Percentiles rank a stretch among this genome's conserved stretches.
Conservation (phyloP, 2,888 invertebrate species). For the Clivina fossor region DNA sequence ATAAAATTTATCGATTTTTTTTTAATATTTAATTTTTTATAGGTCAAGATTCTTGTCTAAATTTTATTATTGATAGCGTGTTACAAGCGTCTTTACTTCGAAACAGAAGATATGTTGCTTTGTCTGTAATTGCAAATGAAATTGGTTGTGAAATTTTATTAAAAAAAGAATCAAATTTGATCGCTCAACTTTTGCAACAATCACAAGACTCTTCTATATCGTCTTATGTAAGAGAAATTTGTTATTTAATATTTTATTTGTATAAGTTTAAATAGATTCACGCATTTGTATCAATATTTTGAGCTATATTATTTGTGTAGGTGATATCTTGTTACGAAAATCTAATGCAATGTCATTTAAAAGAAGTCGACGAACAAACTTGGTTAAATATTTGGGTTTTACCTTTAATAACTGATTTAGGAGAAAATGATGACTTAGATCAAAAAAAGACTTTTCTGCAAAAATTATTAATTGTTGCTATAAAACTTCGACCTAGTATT, state of each 20-base stretch:
- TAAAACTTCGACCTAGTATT: constrained; percentile 48
- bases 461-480: constrained; percentile 48
- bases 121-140: constrained; percentile 42
- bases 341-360: constrained; percentile 56
- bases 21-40: constrained; percentile 22
- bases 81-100: constrained; percentile 37
- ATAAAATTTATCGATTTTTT: background rate
- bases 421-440: constrained; percentile 21
- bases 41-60: constrained; percentile 38
- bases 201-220: constrained; percentile 50
- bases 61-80: constrained; percentile 40
- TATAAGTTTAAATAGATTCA: background rate
- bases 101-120: constrained; percentile 39
- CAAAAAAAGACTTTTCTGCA: constrained; percentile 48
- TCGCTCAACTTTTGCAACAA: constrained; percentile 48
- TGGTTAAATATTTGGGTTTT: constrained; percentile 59
- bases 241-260: background rate
- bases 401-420: constrained; percentile 40
- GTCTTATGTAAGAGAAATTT: constrained; percentile 50
- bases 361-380: constrained; percentile 47
- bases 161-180: constrained; percentile 48
- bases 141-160: constrained; percentile 50
- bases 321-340: constrained; percentile 53
- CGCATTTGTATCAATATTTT: background rate
- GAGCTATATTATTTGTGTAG: constrained; percentile 15